A percentile compares a stretch with the other conserved stretches of the same genome.
Evolutionary conservation across 2,797 vertebrate genomes (phyloP).

Genomic region (Scolopax bukidnonensis): DNA sequence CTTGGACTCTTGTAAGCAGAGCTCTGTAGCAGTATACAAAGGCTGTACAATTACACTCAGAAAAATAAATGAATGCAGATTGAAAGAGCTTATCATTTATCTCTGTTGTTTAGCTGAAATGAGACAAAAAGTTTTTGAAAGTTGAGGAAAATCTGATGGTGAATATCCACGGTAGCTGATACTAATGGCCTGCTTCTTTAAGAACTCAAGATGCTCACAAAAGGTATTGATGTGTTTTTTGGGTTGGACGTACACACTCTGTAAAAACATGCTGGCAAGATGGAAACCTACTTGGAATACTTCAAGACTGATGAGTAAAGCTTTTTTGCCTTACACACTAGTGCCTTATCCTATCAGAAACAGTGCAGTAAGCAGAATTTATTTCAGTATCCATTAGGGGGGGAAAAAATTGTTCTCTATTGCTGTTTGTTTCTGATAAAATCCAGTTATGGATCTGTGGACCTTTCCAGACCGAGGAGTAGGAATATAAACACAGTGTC

Average conservation of each 20-base stretch:
- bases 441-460: background rate
- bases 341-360: background rate
- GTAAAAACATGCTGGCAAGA: background rate
- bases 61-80: background rate
- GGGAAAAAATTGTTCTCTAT: background rate
- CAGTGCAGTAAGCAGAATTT: background rate
- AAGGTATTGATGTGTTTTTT: background rate
- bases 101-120: background rate
- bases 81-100: background rate
- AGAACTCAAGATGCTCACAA: background rate
- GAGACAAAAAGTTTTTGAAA: background rate
- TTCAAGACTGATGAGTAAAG: background rate
- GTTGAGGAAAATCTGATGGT: background rate
- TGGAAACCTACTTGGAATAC: background rate
- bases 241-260: accelerated
- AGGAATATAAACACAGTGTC: background rate
- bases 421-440: background rate
- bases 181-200: background rate
- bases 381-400: background rate
- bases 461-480: background rate
- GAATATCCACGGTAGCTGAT: background rate
- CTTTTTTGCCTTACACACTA: background rate
- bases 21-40: background rate
- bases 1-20: background rate
- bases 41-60: background rate